Base-by-base conservation (phyloP, 2,888 invertebrate genomes). In the Sceliomorpha sp. region DNA sequence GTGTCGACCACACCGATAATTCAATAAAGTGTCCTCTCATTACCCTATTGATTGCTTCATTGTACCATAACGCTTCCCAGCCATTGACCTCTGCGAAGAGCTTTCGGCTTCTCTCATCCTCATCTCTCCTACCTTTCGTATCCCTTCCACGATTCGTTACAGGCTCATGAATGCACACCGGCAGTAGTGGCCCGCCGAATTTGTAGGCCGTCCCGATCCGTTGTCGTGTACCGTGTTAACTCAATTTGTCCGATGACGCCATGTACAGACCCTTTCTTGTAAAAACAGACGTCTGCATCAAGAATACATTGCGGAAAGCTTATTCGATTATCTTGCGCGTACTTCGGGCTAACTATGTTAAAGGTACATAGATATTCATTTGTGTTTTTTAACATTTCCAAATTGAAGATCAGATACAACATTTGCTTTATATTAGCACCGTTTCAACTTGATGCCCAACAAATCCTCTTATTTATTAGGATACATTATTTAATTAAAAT, bases 11-110 rank as follows among this genome's bases (percentile, higher is more conserved):
- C 81, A 78, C 84, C 84, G 83, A 87, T 87, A 88, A 88, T 87
- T 88, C 79, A 83, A 87, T 88, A 82, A 85, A 82, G 83, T 81
- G 82, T 85, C 85, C 87, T 84, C 86, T 84, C 86, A 87, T 87
- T 87, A 88, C 86, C 85, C 83, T 87, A 88, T 88, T 88, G 88
- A 87, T 88, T 88, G 87, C 83, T 79, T 85, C 83, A 88, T 88
- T 88, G 87, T 88, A 80, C 77, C 75, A 75, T 73, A 75, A 76
- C 73, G 76, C 76, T 77, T 75, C 76, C 74, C 76, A 63, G 75
- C 40, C 79, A 80, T 76, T 62, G 79, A 74, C 75, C 76, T 77
- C 73, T 68, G 45, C 60, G 73, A 68, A 75, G 76, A 69, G 77
- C 80, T 84, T 80, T 59, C 50, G 24, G 32, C 55, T 40, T 59